Evolutionary conservation across 2,797 vertebrate species (phyloP).

Genomic region (Pangasius mekongensis): DNA sequence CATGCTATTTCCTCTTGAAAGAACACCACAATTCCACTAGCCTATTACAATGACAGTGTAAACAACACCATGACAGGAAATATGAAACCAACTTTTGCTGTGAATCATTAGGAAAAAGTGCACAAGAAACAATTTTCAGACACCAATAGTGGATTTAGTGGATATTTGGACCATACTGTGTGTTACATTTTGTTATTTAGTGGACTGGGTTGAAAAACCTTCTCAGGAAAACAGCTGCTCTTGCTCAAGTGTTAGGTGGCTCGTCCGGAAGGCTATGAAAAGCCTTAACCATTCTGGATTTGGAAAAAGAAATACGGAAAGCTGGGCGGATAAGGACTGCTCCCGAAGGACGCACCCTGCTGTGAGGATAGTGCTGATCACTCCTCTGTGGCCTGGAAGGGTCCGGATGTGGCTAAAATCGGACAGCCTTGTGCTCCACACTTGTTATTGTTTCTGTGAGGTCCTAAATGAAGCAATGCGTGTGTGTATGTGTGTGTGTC

Average conservation of each 20-base stretch:
- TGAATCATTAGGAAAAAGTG: background rate
- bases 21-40: background rate
- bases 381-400: constrained; percentile 38
- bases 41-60: background rate
- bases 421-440: constrained; percentile 24
- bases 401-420: constrained; percentile 51
- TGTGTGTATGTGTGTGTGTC: constrained; percentile 3
- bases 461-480: constrained; percentile 35
- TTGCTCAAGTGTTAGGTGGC: constrained; percentile 20
- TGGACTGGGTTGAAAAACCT: background rate
- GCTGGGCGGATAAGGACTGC: constrained; percentile 6
- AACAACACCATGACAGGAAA: background rate
- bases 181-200: background rate
- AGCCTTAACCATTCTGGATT: constrained; percentile 31
- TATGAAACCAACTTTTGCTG: background rate
- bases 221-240: constrained; percentile 19
- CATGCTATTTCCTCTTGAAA: background rate
- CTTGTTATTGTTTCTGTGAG: constrained; percentile 57
- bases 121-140: background rate
- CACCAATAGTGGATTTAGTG: background rate
- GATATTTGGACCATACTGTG: background rate
- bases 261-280: constrained; percentile 38
- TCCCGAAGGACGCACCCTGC: constrained; percentile 24
- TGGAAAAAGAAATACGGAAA: constrained; percentile 34
- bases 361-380: constrained; percentile 10